A percentile compares a stretch with the other conserved stretches of the same genome.
Conservation (phyloP, 2,888 invertebrate species). For the Ectemnius continuus region DNA sequence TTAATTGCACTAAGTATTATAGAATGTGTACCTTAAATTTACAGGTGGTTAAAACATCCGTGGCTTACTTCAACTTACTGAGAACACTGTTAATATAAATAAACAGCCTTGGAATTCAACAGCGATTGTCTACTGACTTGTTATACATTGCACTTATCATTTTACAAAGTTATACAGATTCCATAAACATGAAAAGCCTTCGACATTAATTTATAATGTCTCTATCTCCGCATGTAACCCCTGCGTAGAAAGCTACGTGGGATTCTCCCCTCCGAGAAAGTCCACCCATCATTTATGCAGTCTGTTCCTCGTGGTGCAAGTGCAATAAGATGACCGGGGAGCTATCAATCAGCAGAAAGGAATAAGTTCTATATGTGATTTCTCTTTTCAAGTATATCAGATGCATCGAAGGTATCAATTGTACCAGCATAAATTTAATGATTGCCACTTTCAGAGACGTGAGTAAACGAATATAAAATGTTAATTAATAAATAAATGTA, state of each 20-base stretch:
- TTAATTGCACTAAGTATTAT: too few relatives aligned
- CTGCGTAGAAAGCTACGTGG: too few relatives aligned
- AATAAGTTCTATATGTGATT: not conserved
- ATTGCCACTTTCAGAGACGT: conserved; percentile 52
- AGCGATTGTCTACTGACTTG: too few relatives aligned
- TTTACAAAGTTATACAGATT: too few relatives aligned
- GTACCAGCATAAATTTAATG: too few relatives aligned
- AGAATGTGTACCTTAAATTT: not conserved
- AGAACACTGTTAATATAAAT: conserved; percentile 17
- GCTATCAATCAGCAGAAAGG: not conserved
- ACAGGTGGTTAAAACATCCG: conserved; percentile 32
- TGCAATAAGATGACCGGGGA: not conserved
- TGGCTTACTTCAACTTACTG: conserved; percentile 38
- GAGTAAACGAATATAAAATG: not conserved
- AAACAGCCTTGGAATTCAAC: not conserved
- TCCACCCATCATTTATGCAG: too few relatives aligned
- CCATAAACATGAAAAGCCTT: too few relatives aligned
- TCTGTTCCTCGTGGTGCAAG: not conserved
- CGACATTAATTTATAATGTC: too few relatives aligned
- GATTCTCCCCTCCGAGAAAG: too few relatives aligned
- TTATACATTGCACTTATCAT: too few relatives aligned
- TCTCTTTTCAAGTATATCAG: not conserved
- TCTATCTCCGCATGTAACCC: too few relatives aligned
- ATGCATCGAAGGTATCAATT: not conserved
- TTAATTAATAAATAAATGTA: too few relatives aligned